Evolutionary conservation across 2,113 vertebrate species (phyloP).

Genomic region (Chunga burmeisteri): DNA sequence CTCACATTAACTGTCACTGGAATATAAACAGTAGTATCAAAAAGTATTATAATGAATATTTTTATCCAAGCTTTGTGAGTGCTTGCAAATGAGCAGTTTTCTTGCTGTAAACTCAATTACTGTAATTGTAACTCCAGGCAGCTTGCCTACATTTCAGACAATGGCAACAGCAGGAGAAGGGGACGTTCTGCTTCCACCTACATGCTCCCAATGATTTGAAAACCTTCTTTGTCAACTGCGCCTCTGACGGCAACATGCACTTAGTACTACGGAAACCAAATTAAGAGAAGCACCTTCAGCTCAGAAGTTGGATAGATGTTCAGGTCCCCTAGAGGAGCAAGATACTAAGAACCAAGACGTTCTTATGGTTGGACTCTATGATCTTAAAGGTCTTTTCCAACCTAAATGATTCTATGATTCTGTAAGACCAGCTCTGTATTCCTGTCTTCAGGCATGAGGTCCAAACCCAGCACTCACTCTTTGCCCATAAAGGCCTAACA

Average conservation of each 20-base stretch:
- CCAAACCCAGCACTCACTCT: neutral
- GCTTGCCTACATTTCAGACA: neutral
- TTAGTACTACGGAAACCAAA: neutral
- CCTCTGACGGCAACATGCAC: neutral
- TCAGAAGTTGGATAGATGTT: neutral
- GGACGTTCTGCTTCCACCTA: neutral
- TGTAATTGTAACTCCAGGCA: neutral
- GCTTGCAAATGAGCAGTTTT: neutral
- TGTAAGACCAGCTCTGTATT: neutral
- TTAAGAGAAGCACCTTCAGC: neutral
- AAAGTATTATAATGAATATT: slow-evolving; percentile 21
- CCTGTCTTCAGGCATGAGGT: neutral
- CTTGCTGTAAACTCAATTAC: neutral
- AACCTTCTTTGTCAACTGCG: neutral
- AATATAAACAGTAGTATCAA: neutral
- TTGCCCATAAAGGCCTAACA: neutral
- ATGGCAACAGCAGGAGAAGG: accelerated
- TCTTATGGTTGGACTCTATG: neutral
- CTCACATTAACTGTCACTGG: neutral
- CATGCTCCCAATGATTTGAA: neutral
- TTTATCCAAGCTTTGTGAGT: neutral
- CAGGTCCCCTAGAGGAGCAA: neutral
- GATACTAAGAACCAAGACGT: neutral
- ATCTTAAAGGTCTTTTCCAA: neutral
- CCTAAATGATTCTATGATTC: neutral